Evolutionary conservation across 2,797 vertebrate species (phyloP).

Genomic region (Fundulus diaphanus): DNA sequence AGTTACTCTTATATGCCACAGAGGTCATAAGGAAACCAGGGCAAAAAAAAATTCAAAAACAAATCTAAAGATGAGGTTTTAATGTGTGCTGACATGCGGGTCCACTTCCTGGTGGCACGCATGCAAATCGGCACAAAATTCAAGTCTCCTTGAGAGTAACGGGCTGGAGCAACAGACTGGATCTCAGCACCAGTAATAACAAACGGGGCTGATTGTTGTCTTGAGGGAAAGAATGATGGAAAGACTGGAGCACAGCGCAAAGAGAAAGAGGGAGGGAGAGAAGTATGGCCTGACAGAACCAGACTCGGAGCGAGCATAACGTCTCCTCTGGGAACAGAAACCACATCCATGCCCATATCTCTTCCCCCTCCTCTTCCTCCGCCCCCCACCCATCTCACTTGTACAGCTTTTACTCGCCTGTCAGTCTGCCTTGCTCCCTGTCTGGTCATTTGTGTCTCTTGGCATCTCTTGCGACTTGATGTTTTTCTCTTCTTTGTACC

Average conservation of each 20-base stretch:
- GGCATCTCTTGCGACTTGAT: conserved; percentile 45
- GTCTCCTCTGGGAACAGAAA: conserved; percentile 61
- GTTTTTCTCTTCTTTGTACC: conserved; percentile 21
- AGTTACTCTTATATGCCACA: not conserved
- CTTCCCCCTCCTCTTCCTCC: conserved; percentile 12
- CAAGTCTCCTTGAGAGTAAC: conserved; percentile 5
- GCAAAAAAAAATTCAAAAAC: not conserved
- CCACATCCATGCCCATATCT: conserved; percentile 36
- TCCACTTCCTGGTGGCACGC: not conserved
- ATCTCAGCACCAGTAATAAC: conserved; percentile 44
- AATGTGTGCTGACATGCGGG: not conserved
- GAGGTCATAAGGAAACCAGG: not conserved
- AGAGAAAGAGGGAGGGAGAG: conserved; percentile 20
- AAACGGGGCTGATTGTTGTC: conserved; percentile 50
- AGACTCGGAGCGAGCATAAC: conserved; percentile 55
- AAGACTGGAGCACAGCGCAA: conserved; percentile 16
- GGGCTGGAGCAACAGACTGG: conserved; percentile 20
- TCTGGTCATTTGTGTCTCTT: conserved; percentile 52
- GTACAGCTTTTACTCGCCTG: conserved; percentile 59
- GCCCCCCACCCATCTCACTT: conserved; percentile 40
- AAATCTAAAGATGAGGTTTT: not conserved
- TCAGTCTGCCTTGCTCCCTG: conserved; percentile 54
- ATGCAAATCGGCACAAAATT: not conserved
- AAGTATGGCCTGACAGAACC: conserved; percentile 61
- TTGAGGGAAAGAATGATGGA: conserved; percentile 26